Base-by-base conservation (phyloP, 2,113 vertebrate species). In the Poicephalus gulielmi region DNA sequence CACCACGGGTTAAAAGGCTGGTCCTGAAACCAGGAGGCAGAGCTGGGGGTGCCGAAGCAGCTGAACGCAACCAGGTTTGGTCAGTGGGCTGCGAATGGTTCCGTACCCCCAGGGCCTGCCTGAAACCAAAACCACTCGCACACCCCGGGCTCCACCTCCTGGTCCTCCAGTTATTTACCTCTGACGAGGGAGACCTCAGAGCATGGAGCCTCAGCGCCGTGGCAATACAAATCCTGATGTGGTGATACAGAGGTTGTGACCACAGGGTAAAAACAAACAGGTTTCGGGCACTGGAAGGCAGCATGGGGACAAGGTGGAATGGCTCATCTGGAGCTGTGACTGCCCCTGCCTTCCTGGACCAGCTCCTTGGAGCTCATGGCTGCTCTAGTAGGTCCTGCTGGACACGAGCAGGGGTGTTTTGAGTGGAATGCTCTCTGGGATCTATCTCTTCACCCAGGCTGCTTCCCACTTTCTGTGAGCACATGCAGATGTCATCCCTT, bases 41-140 rank as follows among this genome's bases (percentile, higher is more conserved):
- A 46, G 19, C n/a, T 20, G 37, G 12, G 53, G 39, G 27, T 37
- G 69, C 59, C 4, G 3, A 25, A 46, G 49, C 27, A 44, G 63
- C 55, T 1, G 0, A 1, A 2, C 2, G 10, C 7, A 8, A 11
- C 0, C 3, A 22, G 35, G 60, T 13, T 39, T 28, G 25, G 35
- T 12, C 60, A 39, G 25, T 63, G 59, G 35, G 59, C 49, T 15
- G 47, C 24, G 47, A 49, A 14, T 49, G 23, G 47, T 7, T 14
- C 47, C 47, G 13, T 25, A 25, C 25, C 24, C 16, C 60, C 60
- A 18, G 35, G 2, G 35, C 35, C 60, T 9, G 35, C 37, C 11
- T 63, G 25, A 27, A 63, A 25, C 35, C 17, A 17, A 27, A 39
- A 13, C 35, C 35, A 35, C 35, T 39, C 37, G 6, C 35, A 28